A percentile compares a stretch with the other conserved stretches of the same genome.
phyloP scores from a whole-genome alignment of 1,140 invertebrate genomes.

The Drosophila bifasciata region DNA sequence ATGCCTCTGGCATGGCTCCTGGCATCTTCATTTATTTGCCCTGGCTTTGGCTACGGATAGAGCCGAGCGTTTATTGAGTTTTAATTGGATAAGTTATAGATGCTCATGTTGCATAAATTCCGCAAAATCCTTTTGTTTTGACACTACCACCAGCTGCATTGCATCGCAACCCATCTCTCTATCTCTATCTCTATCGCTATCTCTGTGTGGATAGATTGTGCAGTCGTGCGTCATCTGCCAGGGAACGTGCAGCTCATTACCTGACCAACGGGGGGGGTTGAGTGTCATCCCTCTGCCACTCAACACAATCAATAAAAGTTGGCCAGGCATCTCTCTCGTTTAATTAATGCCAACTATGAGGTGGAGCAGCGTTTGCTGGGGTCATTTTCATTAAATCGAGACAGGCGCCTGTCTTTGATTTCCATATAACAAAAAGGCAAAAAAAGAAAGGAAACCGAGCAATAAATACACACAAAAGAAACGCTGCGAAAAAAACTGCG shows the following conservation, averaged over 20 bases:
- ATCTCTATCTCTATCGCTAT: constrained; percentile 5
- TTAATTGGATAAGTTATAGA: constrained; percentile 82
- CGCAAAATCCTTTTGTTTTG: constrained; percentile 74
- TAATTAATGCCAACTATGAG: constrained; percentile 60
- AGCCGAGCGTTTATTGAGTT: constrained; percentile 76
- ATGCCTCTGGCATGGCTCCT: constrained; percentile 42
- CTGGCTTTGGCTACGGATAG: constrained; percentile 8
- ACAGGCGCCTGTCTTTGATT: constrained; percentile 45
- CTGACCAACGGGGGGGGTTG: constrained; percentile 31
- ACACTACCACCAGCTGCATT: constrained; percentile 50
- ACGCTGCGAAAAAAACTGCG: constrained; percentile 24
- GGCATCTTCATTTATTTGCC: constrained; percentile 71
- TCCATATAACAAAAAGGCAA: constrained; percentile 35
- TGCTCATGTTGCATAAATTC: constrained; percentile 81
- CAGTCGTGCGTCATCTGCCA: constrained; percentile 64
- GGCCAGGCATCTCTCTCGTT: constrained; percentile 52
- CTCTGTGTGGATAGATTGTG: constrained; percentile 22
- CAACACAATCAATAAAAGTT: constrained; percentile 66
- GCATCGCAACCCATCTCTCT: constrained; percentile 6
- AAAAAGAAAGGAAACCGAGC: constrained; percentile 14
- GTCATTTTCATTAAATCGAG: constrained; percentile 57
- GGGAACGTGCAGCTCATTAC: constrained; percentile 70
- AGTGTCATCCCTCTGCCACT: constrained; percentile 13
- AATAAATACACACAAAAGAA: constrained; percentile 48
- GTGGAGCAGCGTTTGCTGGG: constrained; percentile 42